phyloP scores from a whole-genome alignment of 2,113 vertebrate species.

The Seriola dumerili region DNA sequence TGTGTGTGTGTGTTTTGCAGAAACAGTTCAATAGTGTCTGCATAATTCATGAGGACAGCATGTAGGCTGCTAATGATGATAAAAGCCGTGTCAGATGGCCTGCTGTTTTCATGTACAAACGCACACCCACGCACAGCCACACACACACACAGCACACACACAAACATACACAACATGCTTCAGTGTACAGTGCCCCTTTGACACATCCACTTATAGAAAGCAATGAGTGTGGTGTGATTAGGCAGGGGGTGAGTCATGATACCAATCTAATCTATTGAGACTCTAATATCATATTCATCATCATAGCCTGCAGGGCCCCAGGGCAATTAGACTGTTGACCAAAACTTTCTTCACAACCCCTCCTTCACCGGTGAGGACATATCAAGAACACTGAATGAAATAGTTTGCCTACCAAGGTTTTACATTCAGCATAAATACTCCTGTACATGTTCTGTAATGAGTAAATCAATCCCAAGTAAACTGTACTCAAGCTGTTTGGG shows the following conservation, averaged over 20 bases:
- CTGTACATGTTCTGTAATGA: neutral
- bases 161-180: constrained; percentile 26
- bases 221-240: constrained; percentile 44
- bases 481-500: neutral
- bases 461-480: neutral
- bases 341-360: neutral
- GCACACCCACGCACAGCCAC: constrained; percentile 23
- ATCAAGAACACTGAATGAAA: neutral
- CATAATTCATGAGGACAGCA: constrained; percentile 86
- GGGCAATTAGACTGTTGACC: neutral
- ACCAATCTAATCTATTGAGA: constrained; percentile 40
- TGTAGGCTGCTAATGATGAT: constrained; percentile 75
- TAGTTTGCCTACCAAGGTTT: neutral
- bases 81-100: constrained; percentile 63
- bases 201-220: constrained; percentile 51
- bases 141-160: constrained; percentile 16
- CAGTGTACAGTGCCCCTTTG: constrained; percentile 25
- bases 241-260: constrained; percentile 49
- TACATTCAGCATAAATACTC: neutral
- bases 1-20: constrained; percentile 5
- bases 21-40: constrained; percentile 72
- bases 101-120: constrained; percentile 50
- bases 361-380: neutral
- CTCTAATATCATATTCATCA: constrained; percentile 37
- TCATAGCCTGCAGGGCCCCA: neutral